Evolutionary conservation across 2,888 invertebrate species (phyloP).

Genomic region (Drosophila stalkeri): DNA sequence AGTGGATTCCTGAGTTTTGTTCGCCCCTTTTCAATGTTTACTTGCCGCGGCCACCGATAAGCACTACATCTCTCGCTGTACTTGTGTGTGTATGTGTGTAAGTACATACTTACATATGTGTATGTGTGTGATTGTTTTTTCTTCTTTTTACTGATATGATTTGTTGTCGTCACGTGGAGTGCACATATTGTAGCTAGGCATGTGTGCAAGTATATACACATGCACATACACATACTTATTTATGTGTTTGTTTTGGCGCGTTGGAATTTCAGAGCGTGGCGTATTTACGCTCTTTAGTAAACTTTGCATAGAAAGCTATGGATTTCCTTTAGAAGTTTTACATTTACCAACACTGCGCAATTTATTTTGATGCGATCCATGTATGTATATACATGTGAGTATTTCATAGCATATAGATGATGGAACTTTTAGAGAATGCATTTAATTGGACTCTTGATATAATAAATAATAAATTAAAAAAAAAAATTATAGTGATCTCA

Average conservation of each 20-base stretch:
- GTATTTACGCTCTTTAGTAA: conserved; percentile 6
- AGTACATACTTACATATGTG: conserved; percentile 6
- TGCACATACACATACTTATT: conserved; percentile 5
- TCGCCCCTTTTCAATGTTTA: conserved; percentile 58
- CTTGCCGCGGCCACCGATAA: conserved; percentile 52
- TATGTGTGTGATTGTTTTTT: conserved; percentile 29
- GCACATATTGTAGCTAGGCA: not conserved
- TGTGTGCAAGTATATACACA: not conserved
- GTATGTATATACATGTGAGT: not conserved
- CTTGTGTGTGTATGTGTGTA: conserved; percentile 3
- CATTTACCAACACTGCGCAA: conserved; percentile 6
- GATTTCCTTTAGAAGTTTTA: conserved; percentile 22
- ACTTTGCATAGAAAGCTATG: conserved; percentile 12
- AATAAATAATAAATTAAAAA: not conserved
- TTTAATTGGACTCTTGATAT: not conserved
- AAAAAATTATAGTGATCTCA: not conserved
- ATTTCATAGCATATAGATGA: not conserved
- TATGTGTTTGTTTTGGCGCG: conserved; percentile 52
- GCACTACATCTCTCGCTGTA: conserved; percentile 17
- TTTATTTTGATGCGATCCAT: not conserved
- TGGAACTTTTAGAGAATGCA: not conserved
- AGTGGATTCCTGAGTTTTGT: conserved; percentile 31
- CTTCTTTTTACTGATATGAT: conserved; percentile 43
- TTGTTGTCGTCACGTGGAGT: conserved; percentile 60
- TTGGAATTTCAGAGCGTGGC: conserved; percentile 24